These are phyloP conservation scores for Scleropages formosus DNA, from an alignment of 2,797 vertebrate genomes.

Conservation along the genomic window DNA sequence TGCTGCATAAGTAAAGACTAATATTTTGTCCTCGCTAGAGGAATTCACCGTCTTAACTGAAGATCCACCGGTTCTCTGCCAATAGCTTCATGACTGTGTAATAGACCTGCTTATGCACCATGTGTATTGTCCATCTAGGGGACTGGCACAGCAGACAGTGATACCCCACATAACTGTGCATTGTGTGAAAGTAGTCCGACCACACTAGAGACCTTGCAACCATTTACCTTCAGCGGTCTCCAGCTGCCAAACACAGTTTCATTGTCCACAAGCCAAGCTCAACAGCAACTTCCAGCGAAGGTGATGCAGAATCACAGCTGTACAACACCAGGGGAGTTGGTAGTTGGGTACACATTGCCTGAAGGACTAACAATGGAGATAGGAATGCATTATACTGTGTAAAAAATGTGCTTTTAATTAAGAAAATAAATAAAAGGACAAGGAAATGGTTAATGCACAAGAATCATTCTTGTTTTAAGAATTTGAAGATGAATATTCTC, in stretches of 20 bases:
- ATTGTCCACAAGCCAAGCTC: not conserved
- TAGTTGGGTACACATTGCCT: not conserved
- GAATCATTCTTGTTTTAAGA: no score
- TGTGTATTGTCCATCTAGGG: not conserved
- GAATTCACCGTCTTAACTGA: no score
- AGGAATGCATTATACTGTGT: not conserved
- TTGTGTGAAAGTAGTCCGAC: not conserved
- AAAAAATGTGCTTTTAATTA: not conserved
- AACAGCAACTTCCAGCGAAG: not conserved
- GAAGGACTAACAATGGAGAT: not conserved
- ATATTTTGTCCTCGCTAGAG: no score
- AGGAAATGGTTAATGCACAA: no score
- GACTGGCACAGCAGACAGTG: not conserved
- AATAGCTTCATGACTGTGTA: no score
- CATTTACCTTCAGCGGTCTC: not conserved
- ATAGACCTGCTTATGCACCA: not conserved
- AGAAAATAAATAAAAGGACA: not conserved
- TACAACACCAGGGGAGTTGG: not conserved
- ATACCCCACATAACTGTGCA: not conserved
- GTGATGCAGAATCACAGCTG: not conserved
- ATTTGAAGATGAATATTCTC: no score
- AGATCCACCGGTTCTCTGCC: no score
- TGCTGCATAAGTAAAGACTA: no score
- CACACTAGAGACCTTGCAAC: not conserved
- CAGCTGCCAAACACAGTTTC: not conserved